Conservation (phyloP, 2,888 invertebrate species). For the Watsonalla binaria region DNA sequence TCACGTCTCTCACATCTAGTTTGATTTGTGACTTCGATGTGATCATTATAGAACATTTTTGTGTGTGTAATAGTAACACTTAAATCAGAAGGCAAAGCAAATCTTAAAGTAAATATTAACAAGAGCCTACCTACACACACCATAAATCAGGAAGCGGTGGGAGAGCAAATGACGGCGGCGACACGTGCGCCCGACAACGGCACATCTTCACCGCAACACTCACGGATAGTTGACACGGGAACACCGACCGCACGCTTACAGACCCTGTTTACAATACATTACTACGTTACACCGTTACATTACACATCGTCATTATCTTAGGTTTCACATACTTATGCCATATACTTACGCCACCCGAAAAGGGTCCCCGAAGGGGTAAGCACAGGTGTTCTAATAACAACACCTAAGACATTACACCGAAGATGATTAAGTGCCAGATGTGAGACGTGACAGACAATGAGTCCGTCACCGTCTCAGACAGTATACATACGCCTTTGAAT, state of each 20-base stretch:
- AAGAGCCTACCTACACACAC: slow-evolving; percentile 7
- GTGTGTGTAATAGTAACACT: slow-evolving; percentile 8
- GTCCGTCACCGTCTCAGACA: too few relatives aligned
- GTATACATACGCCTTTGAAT: too few relatives aligned
- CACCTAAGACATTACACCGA: too few relatives aligned
- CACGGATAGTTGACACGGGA: slow-evolving; percentile 22
- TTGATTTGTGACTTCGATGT: slow-evolving; percentile 5
- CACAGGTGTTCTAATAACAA: too few relatives aligned
- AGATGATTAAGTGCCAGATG: too few relatives aligned
- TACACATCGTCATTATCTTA: not conserved
- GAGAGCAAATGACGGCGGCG: slow-evolving; percentile 11
- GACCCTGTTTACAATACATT: slow-evolving; percentile 5
- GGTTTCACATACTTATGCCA: too few relatives aligned
- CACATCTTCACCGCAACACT: slow-evolving; percentile 24
- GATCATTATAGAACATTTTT: too few relatives aligned
- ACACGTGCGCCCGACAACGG: slow-evolving; percentile 30
- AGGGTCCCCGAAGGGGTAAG: too few relatives aligned
- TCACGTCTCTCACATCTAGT: too few relatives aligned
- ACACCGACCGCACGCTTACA: slow-evolving; percentile 19
- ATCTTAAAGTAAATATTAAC: slow-evolving; percentile 23
- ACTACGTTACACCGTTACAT: not conserved
- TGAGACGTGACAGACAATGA: too few relatives aligned
- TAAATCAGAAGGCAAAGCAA: slow-evolving; percentile 20
- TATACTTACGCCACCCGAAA: too few relatives aligned
- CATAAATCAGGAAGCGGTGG: slow-evolving; percentile 27